These are phyloP conservation scores for Progne subis DNA, from an alignment of 2,113 vertebrate species.

Conservation along the genomic window DNA sequence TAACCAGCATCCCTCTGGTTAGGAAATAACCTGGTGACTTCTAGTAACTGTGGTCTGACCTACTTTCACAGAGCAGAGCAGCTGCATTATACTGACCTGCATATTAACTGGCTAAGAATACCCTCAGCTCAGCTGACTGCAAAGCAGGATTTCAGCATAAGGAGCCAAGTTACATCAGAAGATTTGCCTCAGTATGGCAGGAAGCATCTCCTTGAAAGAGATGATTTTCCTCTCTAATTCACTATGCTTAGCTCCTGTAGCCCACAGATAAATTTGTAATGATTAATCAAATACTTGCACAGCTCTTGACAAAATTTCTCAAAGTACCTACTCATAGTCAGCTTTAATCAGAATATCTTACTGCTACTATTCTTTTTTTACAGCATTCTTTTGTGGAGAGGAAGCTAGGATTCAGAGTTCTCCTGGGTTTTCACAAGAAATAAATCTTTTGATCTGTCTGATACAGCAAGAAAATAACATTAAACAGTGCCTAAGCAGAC, in stretches of 20 bases:
- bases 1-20: neutral
- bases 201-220: conserved; percentile 25
- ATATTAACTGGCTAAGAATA: conserved; percentile 41
- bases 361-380: neutral
- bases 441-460: neutral
- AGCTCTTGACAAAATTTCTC: conserved; percentile 28
- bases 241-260: neutral
- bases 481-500: neutral
- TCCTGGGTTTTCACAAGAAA: neutral
- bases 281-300: conserved; percentile 16
- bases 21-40: conserved; percentile 5
- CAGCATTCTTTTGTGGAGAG: neutral
- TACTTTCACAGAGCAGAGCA: conserved; percentile 20
- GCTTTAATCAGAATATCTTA: conserved; percentile 16
- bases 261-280: neutral
- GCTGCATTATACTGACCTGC: conserved; percentile 17
- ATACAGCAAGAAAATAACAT: conserved; percentile 11
- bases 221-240: conserved; percentile 32
- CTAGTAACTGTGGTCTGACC: neutral
- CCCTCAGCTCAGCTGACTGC: conserved; percentile 17
- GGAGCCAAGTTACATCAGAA: conserved; percentile 34
- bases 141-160: conserved; percentile 42
- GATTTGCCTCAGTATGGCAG: conserved; percentile 23
- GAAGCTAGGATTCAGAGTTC: neutral
- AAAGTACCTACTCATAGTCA: neutral